phyloP scores from a whole-genome alignment of 2,888 invertebrate species.

The Drosophila anomalata region DNA sequence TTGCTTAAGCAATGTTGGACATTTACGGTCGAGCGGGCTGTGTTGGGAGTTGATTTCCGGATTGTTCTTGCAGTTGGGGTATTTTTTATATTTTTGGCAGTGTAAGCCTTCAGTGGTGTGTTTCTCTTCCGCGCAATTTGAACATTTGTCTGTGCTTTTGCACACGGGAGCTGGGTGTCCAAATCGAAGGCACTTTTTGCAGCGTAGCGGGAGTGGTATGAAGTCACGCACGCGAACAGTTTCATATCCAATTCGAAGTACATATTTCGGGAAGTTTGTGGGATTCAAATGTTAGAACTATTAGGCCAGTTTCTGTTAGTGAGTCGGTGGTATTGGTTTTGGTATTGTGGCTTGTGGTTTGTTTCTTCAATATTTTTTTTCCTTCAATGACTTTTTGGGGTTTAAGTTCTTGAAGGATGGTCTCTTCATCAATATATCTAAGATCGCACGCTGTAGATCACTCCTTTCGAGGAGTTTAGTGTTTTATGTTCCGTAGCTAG shows the following conservation, averaged over 20 bases:
- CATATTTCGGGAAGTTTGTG: constrained; percentile 11
- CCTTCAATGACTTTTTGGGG: no score
- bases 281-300: constrained; percentile 13
- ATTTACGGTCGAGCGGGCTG: no score
- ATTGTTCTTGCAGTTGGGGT: neutral
- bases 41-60: neutral
- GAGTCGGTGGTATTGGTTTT: no score
- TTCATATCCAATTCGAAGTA: constrained; percentile 23
- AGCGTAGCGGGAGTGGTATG: constrained; percentile 24
- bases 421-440: no score
- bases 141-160: constrained; percentile 23
- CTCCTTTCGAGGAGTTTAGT: no score
- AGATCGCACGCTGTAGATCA: no score
- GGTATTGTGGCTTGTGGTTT: no score
- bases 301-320: constrained; percentile 14
- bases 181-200: constrained; percentile 29
- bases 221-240: constrained; percentile 10
- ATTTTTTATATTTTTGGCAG: neutral
- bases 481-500: no score
- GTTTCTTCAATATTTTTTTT: no score
- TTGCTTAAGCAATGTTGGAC: no score
- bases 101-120: neutral
- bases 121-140: constrained; percentile 10
- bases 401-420: no score
- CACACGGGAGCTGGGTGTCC: constrained; percentile 18